These are phyloP conservation scores for Lanistes nyassanus DNA, from an alignment of 1,140 invertebrate species.

Conservation along the genomic window DNA sequence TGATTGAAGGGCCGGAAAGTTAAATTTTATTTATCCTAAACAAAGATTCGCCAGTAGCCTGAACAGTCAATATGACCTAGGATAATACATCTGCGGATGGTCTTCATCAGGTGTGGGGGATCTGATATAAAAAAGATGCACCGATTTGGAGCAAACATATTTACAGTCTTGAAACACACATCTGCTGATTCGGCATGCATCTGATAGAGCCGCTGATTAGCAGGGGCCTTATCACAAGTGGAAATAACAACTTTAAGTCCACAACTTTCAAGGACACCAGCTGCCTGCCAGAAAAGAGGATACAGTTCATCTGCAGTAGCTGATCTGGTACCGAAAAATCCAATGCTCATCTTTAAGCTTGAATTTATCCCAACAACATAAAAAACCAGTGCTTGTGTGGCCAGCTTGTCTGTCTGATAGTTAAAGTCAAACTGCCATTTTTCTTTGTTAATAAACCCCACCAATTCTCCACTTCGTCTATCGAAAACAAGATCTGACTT, in stretches of 20 bases:
- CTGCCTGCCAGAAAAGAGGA: conserved; percentile 21
- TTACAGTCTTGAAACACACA: conserved; percentile 12
- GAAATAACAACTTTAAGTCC: conserved; percentile 1
- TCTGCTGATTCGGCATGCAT: neutral
- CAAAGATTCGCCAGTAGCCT: too few relatives aligned
- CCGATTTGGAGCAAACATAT: neutral
- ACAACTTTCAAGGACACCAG: conserved; percentile 13
- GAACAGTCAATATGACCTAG: too few relatives aligned
- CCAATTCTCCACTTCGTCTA: conserved; percentile 18
- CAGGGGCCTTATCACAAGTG: neutral
- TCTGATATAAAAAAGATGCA: conserved; percentile 22
- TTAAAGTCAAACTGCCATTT: neutral
- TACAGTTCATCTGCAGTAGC: conserved; percentile 11
- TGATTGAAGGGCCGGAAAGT: too few relatives aligned
- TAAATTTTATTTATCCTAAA: too few relatives aligned
- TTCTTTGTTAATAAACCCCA: neutral
- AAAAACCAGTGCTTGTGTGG: neutral
- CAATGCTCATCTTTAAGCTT: conserved; percentile 9
- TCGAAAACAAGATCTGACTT: conserved; percentile 22
- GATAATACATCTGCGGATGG: too few relatives aligned
- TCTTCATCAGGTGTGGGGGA: conserved; percentile 17
- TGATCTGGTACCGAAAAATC: neutral
- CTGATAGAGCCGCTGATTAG: neutral
- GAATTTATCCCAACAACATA: conserved; percentile 11
- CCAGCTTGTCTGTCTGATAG: neutral